Evolutionary conservation across 1,140 invertebrate species (phyloP), one percentile per base, ranked within the genome.

Genomic region (Heliconius himera): DNA sequence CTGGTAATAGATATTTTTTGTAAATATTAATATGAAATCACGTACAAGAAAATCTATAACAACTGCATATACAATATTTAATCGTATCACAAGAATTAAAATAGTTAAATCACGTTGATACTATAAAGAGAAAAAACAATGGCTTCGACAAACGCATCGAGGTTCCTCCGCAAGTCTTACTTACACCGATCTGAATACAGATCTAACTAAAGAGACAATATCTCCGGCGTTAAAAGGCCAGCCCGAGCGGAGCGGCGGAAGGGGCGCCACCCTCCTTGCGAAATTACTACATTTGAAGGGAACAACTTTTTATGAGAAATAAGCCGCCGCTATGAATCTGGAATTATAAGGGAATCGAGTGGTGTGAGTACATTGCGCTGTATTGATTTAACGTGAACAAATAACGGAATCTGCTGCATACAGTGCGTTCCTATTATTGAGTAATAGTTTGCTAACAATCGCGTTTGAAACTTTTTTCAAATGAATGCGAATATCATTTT

Each of bases 201-300:
- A 93, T 93, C 90, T 90, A 90, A 90, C 89, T 91, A 90, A 92
- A 89, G 89, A 94, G 93, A 94, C 93, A 93, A 93, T 92, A 93
- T 94, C 91, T 89, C 90, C 85, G 88, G 90, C 92, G 93, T 90
- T 93, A 93, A 94, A 91, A 94, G 93, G 92, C 93, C 91, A 93
- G 89, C 88, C 87, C 81, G 85, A 84, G 86, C 77, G 88, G 87
- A 82, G 81, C 73, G 86, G 84, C 76, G 87, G 80, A 82, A 75
- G 84, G 82, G 78, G 80, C 49, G 84, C 86, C 88, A 86, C 91
- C 90, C 89, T 89, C 88, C 82, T 85, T 87, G 91, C 90, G 86
- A 94, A 94, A 94, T 94, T 94, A 94, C 93, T 93, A 94, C 93
- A 93, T 94, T 92, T 91, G 89, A 93, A 93, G 93, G 91, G 91